Evolutionary conservation across 2,888 invertebrate genomes (phyloP), one percentile per base, ranked within the genome.

Genomic region (Polylopha cassiicola): DNA sequence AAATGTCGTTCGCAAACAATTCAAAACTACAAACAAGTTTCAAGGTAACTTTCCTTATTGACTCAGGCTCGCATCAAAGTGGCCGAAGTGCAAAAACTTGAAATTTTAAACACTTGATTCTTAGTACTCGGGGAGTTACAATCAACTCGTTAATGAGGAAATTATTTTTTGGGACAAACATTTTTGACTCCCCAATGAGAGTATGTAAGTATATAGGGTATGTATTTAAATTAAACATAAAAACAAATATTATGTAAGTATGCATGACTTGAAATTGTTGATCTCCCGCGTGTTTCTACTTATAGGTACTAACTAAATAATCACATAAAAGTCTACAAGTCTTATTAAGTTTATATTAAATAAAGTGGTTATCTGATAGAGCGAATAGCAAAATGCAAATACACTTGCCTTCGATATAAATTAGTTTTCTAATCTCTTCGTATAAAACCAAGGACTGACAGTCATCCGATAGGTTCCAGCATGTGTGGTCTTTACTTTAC

Each of bases 401-500:
- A n/a, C n/a, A 7, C 16, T 32, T 31, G 27, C 16, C 14, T 13
- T 21, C 21, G 21, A 26, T 34, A 42, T 42, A 38, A 30, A 45
- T 45, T 26, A 18, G 41, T 11, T 17, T 30, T 23, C 39, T 39
- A 46, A 46, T 48, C 42, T 37, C 24, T 28, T 37, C 36, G 22
- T 36, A 21, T 26, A 33, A 36, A 32, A 37, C 36, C 23, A 18
- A 26, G 32, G 26, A 37, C 24, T 26, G 34, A 32, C 41, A 34
- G 42, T 43, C 46, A 48, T 44, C 44, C 34, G 48, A 48, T 42
- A 36, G 43, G 23, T 22, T 20, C 9, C 15, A 10, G 14, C 26
- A 33, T 37, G 46, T 46, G 46, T 46, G 46, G 46, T 46, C 47
- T n/a, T n/a, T n/a, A n/a, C n/a, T n/a, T n/a, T n/a, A n/a, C n/a